phyloP scores from a whole-genome alignment of 2,797 vertebrate genomes.

The Heteromormyrus szaboi region DNA sequence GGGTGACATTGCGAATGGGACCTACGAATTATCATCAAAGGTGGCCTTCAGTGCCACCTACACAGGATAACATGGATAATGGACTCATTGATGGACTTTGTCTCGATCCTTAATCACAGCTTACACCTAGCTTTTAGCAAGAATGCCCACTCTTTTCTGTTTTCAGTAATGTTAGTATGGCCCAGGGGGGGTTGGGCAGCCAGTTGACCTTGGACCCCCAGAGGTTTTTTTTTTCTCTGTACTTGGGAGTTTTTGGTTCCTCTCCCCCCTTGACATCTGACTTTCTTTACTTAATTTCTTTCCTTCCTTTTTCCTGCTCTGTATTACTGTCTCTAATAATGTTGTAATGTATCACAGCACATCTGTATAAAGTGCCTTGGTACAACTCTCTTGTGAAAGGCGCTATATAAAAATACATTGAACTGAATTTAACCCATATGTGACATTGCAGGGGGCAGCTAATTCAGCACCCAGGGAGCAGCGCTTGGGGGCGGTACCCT shows the following conservation, averaged over 20 bases:
- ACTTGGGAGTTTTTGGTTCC: too few species aligned
- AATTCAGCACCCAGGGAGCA: background rate
- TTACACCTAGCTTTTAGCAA: too few species aligned
- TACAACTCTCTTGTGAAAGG: background rate
- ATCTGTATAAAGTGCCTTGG: background rate
- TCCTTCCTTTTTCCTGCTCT: background rate
- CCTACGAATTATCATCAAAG: too few species aligned
- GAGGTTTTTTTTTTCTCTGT: too few species aligned
- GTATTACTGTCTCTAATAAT: background rate
- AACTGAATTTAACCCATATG: background rate
- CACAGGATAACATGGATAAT: too few species aligned
- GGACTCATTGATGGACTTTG: too few species aligned
- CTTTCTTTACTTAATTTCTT: background rate
- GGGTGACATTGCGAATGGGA: background rate
- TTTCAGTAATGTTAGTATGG: too few species aligned
- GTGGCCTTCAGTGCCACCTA: too few species aligned
- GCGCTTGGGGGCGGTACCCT: background rate
- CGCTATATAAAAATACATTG: background rate
- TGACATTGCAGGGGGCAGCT: background rate
- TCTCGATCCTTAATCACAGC: too few species aligned
- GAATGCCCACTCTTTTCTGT: too few species aligned
- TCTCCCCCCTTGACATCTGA: background rate
- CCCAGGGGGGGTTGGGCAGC: too few species aligned
- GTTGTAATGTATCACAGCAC: background rate
- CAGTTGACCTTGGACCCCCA: too few species aligned